Base-by-base conservation (phyloP, 2,888 invertebrate species). In the Pristionchus entomophagus region DNA sequence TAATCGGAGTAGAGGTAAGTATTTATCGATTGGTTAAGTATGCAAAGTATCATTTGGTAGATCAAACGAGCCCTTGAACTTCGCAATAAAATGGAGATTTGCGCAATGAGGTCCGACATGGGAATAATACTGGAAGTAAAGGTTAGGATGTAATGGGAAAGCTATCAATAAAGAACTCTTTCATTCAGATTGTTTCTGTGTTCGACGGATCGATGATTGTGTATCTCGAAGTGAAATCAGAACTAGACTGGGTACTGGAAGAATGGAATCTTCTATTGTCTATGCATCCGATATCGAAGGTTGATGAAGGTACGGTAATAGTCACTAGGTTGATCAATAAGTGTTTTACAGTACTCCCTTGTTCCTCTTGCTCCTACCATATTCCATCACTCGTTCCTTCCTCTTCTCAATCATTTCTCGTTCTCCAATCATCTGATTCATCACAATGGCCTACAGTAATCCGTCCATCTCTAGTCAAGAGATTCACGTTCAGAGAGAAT, bases 171-270 rank as follows among this genome's bases (percentile, higher is more conserved):
- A 38, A 41, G 10, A 59, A 59, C 26, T 41, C 0, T 17, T 59
- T 1, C 12, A 2, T n/a, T 41, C 26, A 82, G 82, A 12, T 82
- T 5, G 59, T 59, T 41, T 26, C 82, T 17, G 38, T 82, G 26
- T 82, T 82, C 82, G 82, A 82, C 41, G 59, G 22, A 59, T 82
- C 82, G n/a, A n/a, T 59, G 12, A 10, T 82, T 12, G 82, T 49
- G 1, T 56, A 59, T 56, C 56, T 82, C 38, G 59, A 82, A 56
- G 59, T 82, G 26, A 82, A 17, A 35, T 45, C 38, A 19, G n/a
- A 22, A 26, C 5, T 38, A 10, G 56, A 56, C 6, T 59, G 38
- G 38, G 41, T n/a, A n/a, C 49, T 82, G 3, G 29, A 59, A 32
- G 59, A 59, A 35, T 82, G 82, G 82, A 22, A 56, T 82, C 82